These are phyloP conservation scores for Ischnura elegans DNA, from an alignment of 2,888 invertebrate species.

Conservation along the genomic window DNA sequence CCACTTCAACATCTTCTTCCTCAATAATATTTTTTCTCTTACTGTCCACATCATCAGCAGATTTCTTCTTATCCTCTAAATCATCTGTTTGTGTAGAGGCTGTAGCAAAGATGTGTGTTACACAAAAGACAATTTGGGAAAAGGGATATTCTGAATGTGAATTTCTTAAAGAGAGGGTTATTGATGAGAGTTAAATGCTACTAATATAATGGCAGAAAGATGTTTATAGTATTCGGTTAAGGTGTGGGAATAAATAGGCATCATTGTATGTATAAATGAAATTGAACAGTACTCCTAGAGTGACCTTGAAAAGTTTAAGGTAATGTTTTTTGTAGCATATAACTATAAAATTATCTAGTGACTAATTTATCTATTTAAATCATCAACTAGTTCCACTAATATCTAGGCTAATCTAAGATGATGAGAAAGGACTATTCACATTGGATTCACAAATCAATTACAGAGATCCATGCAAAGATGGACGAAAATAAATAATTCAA, in stretches of 20 bases:
- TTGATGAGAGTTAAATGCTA: neutral
- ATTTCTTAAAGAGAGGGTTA: neutral
- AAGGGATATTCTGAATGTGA: neutral
- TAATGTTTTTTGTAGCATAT: neutral
- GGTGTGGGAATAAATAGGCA: neutral
- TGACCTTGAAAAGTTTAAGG: neutral
- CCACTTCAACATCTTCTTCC: constrained; percentile 70
- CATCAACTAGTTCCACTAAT: neutral
- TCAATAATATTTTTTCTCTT: constrained; percentile 78
- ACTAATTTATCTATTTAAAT: neutral
- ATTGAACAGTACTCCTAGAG: neutral
- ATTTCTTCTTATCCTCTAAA: constrained; percentile 73
- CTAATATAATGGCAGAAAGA: neutral
- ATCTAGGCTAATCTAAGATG: neutral
- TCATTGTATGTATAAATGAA: too few species aligned
- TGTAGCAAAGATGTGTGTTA: constrained; percentile 72
- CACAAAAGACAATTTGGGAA: neutral
- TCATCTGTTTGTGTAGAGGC: constrained; percentile 76
- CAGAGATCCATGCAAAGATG: constrained; percentile 61
- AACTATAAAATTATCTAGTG: neutral
- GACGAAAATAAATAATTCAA: constrained; percentile 42
- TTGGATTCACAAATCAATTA: constrained; percentile 13
- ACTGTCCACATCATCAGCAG: constrained; percentile 75
- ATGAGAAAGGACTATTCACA: constrained; percentile 34
- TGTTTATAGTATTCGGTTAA: neutral